phyloP scores from a whole-genome alignment of 2,113 vertebrate species.

The Mugil cephalus region DNA sequence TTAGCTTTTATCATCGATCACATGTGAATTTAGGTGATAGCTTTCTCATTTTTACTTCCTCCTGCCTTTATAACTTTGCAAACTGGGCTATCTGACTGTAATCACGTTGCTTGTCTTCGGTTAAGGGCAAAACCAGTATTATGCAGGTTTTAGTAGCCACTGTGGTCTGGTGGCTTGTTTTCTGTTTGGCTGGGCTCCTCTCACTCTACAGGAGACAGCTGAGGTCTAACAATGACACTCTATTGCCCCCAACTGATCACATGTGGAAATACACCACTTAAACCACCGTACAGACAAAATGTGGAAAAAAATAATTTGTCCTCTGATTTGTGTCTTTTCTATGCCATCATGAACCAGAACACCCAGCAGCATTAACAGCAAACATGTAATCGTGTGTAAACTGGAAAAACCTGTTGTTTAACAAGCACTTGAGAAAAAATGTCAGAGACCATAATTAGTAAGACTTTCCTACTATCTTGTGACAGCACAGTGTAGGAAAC shows the following conservation, averaged over 20 bases:
- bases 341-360: neutral
- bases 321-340: neutral
- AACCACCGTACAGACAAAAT: neutral
- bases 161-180: no score
- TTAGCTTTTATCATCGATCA: neutral
- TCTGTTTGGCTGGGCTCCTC: neutral
- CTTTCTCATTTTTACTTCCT: constrained; percentile 1
- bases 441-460: constrained; percentile 5
- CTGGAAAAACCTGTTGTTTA: constrained; percentile 5
- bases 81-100: no score
- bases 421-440: constrained; percentile 18
- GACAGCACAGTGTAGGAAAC: neutral
- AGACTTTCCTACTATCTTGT: constrained; percentile 37
- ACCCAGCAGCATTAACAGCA: neutral
- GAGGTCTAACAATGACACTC: constrained; percentile 4
- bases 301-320: neutral
- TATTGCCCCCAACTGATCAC: constrained; percentile 48
- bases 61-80: neutral
- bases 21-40: constrained; percentile 23
- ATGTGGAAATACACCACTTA: constrained; percentile 25
- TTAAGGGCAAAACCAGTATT: neutral
- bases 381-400: constrained; percentile 1
- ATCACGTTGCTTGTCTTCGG: no score
- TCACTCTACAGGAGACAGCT: neutral
- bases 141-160: constrained; percentile 6